These are phyloP conservation scores for Protobothrops mucrosquamatus DNA, from an alignment of 2,113 vertebrate genomes.

Conservation along the genomic window DNA sequence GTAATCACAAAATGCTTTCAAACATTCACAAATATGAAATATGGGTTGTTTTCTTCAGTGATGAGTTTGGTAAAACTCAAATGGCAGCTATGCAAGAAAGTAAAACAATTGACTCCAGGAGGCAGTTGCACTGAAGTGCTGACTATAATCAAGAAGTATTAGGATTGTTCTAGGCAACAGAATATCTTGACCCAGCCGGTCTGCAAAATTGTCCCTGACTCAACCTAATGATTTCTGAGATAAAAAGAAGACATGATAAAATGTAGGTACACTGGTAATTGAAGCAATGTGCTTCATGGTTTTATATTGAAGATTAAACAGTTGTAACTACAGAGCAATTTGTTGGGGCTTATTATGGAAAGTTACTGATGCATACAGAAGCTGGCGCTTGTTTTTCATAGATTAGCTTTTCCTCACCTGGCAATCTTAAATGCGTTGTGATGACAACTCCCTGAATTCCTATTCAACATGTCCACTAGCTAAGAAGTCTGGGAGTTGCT, in stretches of 20 bases:
- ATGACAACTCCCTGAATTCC: neutral
- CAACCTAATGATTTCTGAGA: neutral
- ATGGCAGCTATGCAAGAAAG: neutral
- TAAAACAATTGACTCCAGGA: neutral
- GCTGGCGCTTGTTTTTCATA: neutral
- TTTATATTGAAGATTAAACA: neutral
- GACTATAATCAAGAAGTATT: neutral
- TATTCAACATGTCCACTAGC: neutral
- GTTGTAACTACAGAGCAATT: neutral
- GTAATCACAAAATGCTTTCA: neutral
- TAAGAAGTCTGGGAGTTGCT: neutral
- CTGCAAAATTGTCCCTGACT: neutral
- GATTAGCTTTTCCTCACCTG: neutral
- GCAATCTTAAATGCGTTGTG: neutral
- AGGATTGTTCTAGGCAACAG: neutral
- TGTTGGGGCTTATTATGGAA: neutral
- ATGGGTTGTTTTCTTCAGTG: neutral
- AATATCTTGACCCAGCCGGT: neutral
- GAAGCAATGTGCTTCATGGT: neutral
- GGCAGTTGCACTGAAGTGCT: neutral
- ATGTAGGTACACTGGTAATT: neutral
- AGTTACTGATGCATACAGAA: neutral
- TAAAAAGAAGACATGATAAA: neutral
- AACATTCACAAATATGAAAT: neutral
- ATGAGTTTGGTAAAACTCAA: neutral